Evolutionary conservation across 2,888 invertebrate species (phyloP).

Genomic region (Pandemis heparana): DNA sequence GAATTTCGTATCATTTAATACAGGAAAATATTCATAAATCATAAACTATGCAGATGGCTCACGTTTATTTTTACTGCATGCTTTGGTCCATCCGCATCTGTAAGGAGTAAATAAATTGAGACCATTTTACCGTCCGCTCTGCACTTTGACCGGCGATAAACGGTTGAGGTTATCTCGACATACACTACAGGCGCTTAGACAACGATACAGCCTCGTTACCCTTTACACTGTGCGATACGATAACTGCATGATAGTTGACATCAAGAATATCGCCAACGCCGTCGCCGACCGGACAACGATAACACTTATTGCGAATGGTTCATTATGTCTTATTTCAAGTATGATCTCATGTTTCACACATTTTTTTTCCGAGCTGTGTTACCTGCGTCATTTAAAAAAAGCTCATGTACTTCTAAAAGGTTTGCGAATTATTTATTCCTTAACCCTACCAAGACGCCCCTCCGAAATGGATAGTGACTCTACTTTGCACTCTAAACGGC

Average conservation of each 20-base stretch:
- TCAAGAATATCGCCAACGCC: slow-evolving; percentile 5
- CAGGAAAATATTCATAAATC: not conserved
- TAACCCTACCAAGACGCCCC: not conserved
- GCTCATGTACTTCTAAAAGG: not conserved
- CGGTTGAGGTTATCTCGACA: slow-evolving; percentile 12
- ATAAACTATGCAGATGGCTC: not conserved
- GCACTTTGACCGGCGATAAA: slow-evolving; percentile 25
- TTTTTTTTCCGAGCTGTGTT: not conserved
- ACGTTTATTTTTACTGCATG: not conserved
- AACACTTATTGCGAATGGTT: not conserved
- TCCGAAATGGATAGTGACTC: not conserved
- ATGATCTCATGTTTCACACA: not conserved
- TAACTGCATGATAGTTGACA: slow-evolving; percentile 27
- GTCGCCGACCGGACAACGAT: slow-evolving; percentile 6
- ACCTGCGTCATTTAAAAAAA: not conserved
- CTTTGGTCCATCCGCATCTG: not conserved
- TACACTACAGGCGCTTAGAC: slow-evolving; percentile 34
- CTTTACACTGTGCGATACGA: slow-evolving; percentile 26
- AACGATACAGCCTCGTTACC: slow-evolving; percentile 39
- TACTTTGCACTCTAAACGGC: not conserved
- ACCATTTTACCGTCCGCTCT: slow-evolving; percentile 1
- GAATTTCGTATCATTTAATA: not conserved
- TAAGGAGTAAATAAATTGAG: slow-evolving; percentile 11
- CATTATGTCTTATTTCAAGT: not conserved
- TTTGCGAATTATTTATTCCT: not conserved